phyloP scores from a whole-genome alignment of 2,113 vertebrate species.

The Carollia perspicillata region DNA sequence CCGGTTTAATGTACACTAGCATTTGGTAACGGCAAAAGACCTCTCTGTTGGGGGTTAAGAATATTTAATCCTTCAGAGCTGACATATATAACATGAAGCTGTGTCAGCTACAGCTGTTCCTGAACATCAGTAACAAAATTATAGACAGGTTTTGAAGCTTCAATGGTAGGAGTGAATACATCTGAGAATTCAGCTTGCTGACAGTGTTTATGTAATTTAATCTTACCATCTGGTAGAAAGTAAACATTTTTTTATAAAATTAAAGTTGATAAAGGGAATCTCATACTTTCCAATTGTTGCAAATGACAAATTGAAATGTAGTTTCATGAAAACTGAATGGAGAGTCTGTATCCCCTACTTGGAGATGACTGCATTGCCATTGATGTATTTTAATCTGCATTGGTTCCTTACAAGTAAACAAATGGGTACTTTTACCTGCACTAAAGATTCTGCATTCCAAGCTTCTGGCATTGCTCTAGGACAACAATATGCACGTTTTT shows the following conservation, averaged over 20 bases:
- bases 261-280: conserved; percentile 84
- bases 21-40: conserved; percentile 72
- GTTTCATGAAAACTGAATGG: conserved; percentile 67
- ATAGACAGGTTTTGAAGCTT: conserved; percentile 86
- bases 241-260: conserved; percentile 88
- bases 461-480: background rate
- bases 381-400: background rate
- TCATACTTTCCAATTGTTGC: conserved; percentile 72
- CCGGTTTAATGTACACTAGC: conserved; percentile 39
- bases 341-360: background rate
- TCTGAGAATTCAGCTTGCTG: conserved; percentile 89
- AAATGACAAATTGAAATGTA: conserved; percentile 72
- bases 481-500: background rate
- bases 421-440: background rate
- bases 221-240: conserved; percentile 92
- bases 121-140: conserved; percentile 88
- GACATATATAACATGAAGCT: conserved; percentile 79
- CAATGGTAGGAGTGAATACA: conserved; percentile 83
- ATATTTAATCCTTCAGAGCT: conserved; percentile 83
- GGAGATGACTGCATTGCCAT: background rate
- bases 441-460: background rate
- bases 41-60: conserved; percentile 77
- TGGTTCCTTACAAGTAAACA: background rate
- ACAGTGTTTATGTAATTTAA: conserved; percentile 93
- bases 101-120: conserved; percentile 88